These are phyloP conservation scores for Acanthisitta chloris DNA, from an alignment of 2,113 vertebrate species.

Conservation along the genomic window DNA sequence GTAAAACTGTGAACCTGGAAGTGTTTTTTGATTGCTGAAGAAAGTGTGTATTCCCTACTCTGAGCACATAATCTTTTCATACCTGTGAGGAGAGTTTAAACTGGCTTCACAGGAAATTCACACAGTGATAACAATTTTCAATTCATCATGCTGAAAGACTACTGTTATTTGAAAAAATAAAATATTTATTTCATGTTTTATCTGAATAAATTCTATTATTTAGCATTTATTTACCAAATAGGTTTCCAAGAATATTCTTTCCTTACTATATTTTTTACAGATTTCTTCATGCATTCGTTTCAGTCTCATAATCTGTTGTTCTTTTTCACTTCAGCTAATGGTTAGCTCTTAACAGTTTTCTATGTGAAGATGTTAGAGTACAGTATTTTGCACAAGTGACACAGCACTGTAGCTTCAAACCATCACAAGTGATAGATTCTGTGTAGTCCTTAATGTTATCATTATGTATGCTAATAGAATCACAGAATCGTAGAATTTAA, in stretches of 20 bases:
- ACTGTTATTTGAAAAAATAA: neutral
- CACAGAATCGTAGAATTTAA: too few relatives aligned
- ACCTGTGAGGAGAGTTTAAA: neutral
- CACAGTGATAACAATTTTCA: neutral
- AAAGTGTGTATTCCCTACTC: neutral
- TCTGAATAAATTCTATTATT: neutral
- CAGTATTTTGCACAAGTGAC: neutral
- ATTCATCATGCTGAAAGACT: neutral
- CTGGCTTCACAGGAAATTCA: neutral
- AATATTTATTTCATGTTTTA: neutral
- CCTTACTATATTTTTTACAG: neutral
- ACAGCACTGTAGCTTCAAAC: neutral
- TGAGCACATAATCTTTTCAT: neutral
- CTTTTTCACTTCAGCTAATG: slow-evolving; percentile 50
- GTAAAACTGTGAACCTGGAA: neutral
- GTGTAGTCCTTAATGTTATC: neutral
- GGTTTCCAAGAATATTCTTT: neutral
- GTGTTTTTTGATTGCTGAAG: neutral
- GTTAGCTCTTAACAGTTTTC: slow-evolving; percentile 25
- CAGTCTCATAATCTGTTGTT: neutral
- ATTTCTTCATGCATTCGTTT: neutral
- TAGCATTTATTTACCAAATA: neutral
- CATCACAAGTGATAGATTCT: neutral
- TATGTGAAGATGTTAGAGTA: neutral
- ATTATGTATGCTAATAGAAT: slow-evolving; percentile 9